Base-by-base conservation (phyloP, 2,113 vertebrate species). In the Platichthys stellatus region DNA sequence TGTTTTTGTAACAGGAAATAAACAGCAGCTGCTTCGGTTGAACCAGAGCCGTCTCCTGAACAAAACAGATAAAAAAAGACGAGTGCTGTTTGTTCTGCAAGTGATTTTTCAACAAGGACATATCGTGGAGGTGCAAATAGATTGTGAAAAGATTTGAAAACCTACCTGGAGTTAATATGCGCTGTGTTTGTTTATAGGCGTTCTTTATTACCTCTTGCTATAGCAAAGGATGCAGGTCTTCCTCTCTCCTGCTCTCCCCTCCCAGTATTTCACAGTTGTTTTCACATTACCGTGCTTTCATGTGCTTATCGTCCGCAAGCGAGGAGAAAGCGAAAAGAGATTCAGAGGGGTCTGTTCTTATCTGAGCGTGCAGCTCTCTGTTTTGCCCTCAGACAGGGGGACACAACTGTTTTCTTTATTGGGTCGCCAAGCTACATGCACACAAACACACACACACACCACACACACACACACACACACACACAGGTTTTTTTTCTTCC, bases 1-100 rank as follows among this genome's bases (percentile, higher is more conserved):
- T 40, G 13, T 3, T 43, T 43, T 43, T 43, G 10, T 76, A 69
- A 88, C 71, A 76, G 76, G 76, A 84, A 87, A 90, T 86, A 76
- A 86, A 80, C 68, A 17, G 24, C 70, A 49, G 28, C 49, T 69
- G 66, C 62, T 78, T 82, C n/a, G 38, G 40, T 79, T 87, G 24
- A 56, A 59, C 43, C 66, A 60, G 57, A 74, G 63, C 10, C 31
- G 56, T 84, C 67, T 56, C 14, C 43, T 14, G 18, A 62, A 40
- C 18, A 45, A 59, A 85, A 53, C 35, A 11, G 11, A 40, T 12
- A 18, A 18, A 38, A 38, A 38, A 11, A 63, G 54, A 26, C 24
- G 21, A 15, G 31, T 21, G 31, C 45, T 63, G 13, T 82, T 77
- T 72, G 26, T 66, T 84, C 57, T 35, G 43, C 20, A 15, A 28